phyloP scores from a whole-genome alignment of 2,888 invertebrate species.

The Diarsia rubi region DNA sequence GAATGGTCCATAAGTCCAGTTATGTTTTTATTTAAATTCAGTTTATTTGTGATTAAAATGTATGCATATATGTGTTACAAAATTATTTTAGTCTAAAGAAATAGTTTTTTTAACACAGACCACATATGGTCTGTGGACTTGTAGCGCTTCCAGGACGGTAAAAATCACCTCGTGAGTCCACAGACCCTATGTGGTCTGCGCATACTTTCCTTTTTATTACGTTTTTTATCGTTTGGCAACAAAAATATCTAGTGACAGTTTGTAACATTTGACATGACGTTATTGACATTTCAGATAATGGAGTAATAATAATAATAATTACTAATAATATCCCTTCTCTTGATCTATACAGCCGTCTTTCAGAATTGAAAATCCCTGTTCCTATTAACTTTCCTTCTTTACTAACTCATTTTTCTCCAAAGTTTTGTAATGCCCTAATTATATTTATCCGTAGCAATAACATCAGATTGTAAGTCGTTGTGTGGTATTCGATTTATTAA shows the following conservation, averaged over 20 bases:
- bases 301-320: too few species aligned
- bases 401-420: too few species aligned
- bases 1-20: slow-evolving; percentile 23
- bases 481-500: too few species aligned
- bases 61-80: slow-evolving; percentile 16
- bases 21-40: slow-evolving; percentile 20
- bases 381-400: too few species aligned
- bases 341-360: too few species aligned
- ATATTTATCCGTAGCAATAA: too few species aligned
- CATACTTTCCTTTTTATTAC: slow-evolving; percentile 18
- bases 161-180: slow-evolving; percentile 23
- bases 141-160: slow-evolving; percentile 22
- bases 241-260: slow-evolving; percentile 23
- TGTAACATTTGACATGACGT: slow-evolving; percentile 19
- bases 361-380: too few species aligned
- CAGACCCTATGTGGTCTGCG: slow-evolving; percentile 26
- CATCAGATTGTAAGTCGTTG: too few species aligned
- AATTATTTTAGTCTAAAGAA: slow-evolving; percentile 18
- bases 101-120: slow-evolving; percentile 17
- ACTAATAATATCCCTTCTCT: too few species aligned
- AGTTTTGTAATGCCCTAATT: too few species aligned
- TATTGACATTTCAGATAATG: slow-evolving; percentile 21
- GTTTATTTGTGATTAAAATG: slow-evolving; percentile 17
- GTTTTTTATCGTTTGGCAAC: slow-evolving; percentile 21
- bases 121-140: slow-evolving; percentile 30